Evolutionary conservation across 1,140 invertebrate species (phyloP).

Genomic region (Maniola jurtina): DNA sequence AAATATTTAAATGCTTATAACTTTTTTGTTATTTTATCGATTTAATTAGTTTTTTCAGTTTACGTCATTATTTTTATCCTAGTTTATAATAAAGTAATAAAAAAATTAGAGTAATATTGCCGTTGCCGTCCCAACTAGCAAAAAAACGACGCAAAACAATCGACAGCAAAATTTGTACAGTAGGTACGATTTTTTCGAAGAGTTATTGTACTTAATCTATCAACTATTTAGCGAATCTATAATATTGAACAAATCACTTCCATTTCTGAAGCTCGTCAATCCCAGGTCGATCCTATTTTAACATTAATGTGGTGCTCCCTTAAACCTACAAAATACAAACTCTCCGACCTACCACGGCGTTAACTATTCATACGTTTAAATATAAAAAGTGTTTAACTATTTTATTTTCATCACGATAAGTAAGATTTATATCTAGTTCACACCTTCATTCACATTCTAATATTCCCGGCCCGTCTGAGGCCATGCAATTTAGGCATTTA

Average conservation of each 20-base stretch:
- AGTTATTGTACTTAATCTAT: constrained; percentile 9
- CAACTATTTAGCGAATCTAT: constrained; percentile 18
- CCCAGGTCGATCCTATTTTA: not conserved
- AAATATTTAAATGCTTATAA: too few relatives aligned
- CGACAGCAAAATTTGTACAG: constrained; percentile 12
- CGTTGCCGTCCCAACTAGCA: too few relatives aligned
- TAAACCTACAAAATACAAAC: constrained; percentile 1
- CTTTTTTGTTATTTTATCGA: too few relatives aligned
- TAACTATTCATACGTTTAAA: not conserved
- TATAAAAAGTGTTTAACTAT: not conserved
- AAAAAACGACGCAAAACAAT: constrained; percentile 13
- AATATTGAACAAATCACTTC: constrained; percentile 16
- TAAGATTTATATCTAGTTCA: too few relatives aligned
- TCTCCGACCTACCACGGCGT: too few relatives aligned
- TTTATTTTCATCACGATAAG: not conserved
- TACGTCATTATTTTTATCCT: too few relatives aligned
- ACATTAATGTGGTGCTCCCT: constrained; percentile 17
- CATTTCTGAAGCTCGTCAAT: constrained; percentile 19
- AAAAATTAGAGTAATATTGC: too few relatives aligned
- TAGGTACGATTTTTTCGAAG: constrained; percentile 17
- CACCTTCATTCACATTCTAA: too few relatives aligned
- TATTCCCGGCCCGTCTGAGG: too few relatives aligned
- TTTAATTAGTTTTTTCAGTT: too few relatives aligned
- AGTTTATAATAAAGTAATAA: too few relatives aligned
- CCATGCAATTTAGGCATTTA: too few relatives aligned